Conservation (phyloP, 2,797 vertebrate species). For the Gymnodraco acuticeps region DNA sequence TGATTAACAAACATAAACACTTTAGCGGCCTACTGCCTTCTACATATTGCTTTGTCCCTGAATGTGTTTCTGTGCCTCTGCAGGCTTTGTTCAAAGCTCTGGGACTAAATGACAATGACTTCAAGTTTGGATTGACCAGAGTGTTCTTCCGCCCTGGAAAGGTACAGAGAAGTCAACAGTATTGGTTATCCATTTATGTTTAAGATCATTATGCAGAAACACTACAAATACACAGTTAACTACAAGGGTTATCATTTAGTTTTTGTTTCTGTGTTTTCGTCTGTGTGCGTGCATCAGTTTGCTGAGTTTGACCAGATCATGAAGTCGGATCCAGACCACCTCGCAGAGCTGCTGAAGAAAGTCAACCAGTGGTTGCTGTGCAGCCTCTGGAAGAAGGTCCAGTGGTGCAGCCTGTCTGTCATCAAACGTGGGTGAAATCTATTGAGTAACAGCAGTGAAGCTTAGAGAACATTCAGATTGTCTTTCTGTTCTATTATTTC, state of each 20-base stretch:
- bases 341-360: constrained; percentile 93
- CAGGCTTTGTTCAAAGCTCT: constrained; percentile 98
- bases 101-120: constrained; percentile 95
- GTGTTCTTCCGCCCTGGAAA: constrained; percentile 99
- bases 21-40: neutral
- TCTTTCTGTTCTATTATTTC: neutral
- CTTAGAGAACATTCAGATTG: neutral
- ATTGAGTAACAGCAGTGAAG: neutral
- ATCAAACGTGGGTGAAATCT: constrained; percentile 92
- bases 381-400: constrained; percentile 97
- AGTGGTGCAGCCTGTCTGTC: constrained; percentile 96
- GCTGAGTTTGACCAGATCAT: constrained; percentile 99
- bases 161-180: constrained; percentile 79
- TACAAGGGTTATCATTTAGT: neutral
- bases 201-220: neutral
- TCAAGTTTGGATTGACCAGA: constrained; percentile 97
- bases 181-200: neutral
- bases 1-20: constrained; percentile 23
- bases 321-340: constrained; percentile 98
- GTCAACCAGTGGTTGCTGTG: constrained; percentile 97
- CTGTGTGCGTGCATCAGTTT: constrained; percentile 84
- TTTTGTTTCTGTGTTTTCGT: constrained; percentile 19
- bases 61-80: constrained; percentile 48
- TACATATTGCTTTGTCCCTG: constrained; percentile 10
- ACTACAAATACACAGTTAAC: neutral